Percentiles rank a stretch among this genome's conserved stretches.
phyloP scores from a whole-genome alignment of 2,888 invertebrate species.

The Nasonovia ribisnigri region DNA sequence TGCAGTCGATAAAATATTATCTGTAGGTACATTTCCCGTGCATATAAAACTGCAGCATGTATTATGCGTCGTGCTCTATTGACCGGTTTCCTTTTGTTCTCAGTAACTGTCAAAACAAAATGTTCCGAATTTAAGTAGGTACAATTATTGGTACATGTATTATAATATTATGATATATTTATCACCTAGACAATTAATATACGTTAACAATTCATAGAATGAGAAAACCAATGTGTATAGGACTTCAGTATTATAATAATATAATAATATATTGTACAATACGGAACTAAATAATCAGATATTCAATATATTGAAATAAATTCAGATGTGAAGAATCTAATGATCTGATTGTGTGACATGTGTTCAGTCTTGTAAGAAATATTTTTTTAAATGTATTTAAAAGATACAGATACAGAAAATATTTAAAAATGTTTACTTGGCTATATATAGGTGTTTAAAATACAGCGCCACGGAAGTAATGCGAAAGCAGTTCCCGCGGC shows the following conservation, averaged over 20 bases:
- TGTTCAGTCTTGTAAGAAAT: background rate
- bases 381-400: background rate
- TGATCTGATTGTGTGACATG: background rate
- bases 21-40: background rate
- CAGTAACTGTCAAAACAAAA: background rate
- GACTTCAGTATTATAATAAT: too few species aligned
- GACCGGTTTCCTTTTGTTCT: slow-evolving; percentile 11
- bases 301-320: background rate
- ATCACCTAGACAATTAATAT: too few species aligned
- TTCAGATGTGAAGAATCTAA: background rate
- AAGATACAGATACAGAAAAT: background rate
- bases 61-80: background rate
- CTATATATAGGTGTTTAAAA: too few species aligned
- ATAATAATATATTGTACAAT: too few species aligned
- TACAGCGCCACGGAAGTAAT: too few species aligned
- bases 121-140: background rate
- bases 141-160: too few species aligned
- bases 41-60: background rate
- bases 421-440: background rate
- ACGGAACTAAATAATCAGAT: background rate
- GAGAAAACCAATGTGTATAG: too few species aligned
- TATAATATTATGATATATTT: too few species aligned
- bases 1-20: background rate
- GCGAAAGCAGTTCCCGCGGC: too few species aligned
- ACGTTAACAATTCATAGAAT: too few species aligned